A percentile compares a stretch with the other conserved stretches of the same genome.
Conservation (phyloP, 2,888 invertebrate genomes). For the Oegoconia quadripuncta region DNA sequence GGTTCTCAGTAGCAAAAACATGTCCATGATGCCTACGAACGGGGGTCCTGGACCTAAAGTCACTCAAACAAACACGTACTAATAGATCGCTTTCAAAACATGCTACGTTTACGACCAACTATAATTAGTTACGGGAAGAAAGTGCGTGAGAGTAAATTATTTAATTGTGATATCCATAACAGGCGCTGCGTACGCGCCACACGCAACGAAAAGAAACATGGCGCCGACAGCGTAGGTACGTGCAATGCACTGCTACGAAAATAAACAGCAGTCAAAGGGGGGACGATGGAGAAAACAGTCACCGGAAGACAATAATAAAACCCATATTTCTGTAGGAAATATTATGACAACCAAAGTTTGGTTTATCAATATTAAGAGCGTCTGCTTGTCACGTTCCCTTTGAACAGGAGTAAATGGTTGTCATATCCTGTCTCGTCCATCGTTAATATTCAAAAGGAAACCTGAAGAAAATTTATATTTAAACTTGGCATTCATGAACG, state of each 20-base stretch:
- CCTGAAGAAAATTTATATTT: too few species aligned
- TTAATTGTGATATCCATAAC: slow-evolving; percentile 58
- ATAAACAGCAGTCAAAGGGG: slow-evolving; percentile 48
- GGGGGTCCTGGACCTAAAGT: slow-evolving; percentile 22
- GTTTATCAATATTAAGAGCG: slow-evolving; percentile 8
- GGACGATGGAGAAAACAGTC: slow-evolving; percentile 35
- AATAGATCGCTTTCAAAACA: slow-evolving; percentile 49
- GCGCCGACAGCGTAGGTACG: slow-evolving; percentile 22
- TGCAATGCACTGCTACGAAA: slow-evolving; percentile 35
- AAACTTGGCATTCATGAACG: too few species aligned
- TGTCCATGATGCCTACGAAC: not conserved
- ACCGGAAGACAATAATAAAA: slow-evolving; percentile 42
- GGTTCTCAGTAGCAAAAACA: not conserved
- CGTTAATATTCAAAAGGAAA: too few species aligned
- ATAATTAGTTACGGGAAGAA: slow-evolving; percentile 56
- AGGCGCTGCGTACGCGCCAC: slow-evolving; percentile 31
- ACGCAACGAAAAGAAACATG: slow-evolving; percentile 38
- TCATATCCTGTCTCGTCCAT: slow-evolving; percentile 1
- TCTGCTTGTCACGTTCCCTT: slow-evolving; percentile 4
- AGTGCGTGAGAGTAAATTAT: slow-evolving; percentile 68
- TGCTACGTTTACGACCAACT: slow-evolving; percentile 38
- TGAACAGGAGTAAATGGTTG: slow-evolving; percentile 3
- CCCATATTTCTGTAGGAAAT: slow-evolving; percentile 34
- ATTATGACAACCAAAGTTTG: slow-evolving; percentile 28
- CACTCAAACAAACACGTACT: slow-evolving; percentile 23